Evolutionary conservation across 2,113 vertebrate species (phyloP).

Genomic region (Himantopus leucocephalus): DNA sequence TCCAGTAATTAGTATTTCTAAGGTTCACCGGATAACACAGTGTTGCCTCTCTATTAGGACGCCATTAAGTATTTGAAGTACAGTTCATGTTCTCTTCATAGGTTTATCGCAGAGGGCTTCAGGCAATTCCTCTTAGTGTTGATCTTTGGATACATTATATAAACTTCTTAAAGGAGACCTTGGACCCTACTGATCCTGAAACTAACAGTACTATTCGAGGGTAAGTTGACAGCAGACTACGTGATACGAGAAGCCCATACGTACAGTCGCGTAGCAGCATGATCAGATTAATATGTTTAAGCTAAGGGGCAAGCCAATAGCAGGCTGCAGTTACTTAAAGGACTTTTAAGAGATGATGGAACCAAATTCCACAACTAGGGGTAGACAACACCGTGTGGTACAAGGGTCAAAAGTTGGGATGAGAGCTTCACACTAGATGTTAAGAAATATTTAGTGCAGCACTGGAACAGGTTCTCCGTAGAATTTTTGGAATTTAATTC

Average conservation of each 20-base stretch:
- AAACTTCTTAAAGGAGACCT: constrained; percentile 93
- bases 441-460: background rate
- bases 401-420: background rate
- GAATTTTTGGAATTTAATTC: background rate
- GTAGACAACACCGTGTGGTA: accelerated
- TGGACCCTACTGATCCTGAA: constrained; percentile 86
- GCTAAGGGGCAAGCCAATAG: accelerated
- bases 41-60: constrained; percentile 80
- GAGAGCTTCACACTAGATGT: background rate
- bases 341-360: background rate
- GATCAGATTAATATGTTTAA: accelerated
- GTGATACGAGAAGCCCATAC: accelerated
- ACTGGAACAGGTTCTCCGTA: background rate
- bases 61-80: constrained; percentile 70
- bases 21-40: constrained; percentile 85
- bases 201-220: constrained; percentile 87
- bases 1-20: constrained; percentile 83
- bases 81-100: constrained; percentile 78
- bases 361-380: accelerated
- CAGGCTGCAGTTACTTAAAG: accelerated
- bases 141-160: constrained; percentile 99
- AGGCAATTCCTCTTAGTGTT: constrained; percentile 97
- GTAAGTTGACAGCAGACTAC: constrained; percentile 74
- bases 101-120: constrained; percentile 96
- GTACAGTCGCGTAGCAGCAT: accelerated